A percentile compares a stretch with the other conserved stretches of the same genome.
Conservation (phyloP, 2,113 vertebrate genomes). For the Camelus bactrianus region DNA sequence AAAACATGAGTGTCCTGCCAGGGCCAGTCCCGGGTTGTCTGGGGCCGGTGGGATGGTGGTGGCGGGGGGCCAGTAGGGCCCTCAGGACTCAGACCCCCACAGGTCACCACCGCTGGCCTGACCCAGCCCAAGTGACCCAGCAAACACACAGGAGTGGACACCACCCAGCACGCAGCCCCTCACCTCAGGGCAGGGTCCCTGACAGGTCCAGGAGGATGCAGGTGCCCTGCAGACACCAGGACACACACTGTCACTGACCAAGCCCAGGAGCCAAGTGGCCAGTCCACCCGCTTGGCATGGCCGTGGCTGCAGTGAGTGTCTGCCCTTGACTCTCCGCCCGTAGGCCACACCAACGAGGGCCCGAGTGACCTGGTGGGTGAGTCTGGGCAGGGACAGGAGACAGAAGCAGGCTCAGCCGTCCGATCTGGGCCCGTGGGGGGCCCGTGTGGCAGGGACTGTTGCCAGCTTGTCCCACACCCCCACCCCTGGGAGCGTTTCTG, state of each 20-base stretch:
- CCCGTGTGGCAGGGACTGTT: neutral
- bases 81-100: neutral
- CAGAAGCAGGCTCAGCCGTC: neutral
- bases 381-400: neutral
- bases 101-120: neutral
- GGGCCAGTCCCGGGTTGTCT: neutral
- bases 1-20: accelerated
- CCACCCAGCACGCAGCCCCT: neutral
- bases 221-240: neutral
- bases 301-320: accelerated
- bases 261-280: neutral
- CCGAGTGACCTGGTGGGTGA: accelerated
- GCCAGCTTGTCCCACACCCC: neutral
- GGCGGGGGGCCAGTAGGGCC: neutral
- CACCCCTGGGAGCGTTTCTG: accelerated
- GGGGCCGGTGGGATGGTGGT: neutral
- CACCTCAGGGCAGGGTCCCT: neutral
- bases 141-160: no score
- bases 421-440: neutral
- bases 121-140: neutral
- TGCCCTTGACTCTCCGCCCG: neutral
- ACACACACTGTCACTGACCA: neutral
- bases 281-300: neutral
- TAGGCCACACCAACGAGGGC: neutral
- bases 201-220: neutral